These are phyloP conservation scores for Drepana falcataria DNA, from an alignment of 2,888 invertebrate genomes.

Conservation along the genomic window DNA sequence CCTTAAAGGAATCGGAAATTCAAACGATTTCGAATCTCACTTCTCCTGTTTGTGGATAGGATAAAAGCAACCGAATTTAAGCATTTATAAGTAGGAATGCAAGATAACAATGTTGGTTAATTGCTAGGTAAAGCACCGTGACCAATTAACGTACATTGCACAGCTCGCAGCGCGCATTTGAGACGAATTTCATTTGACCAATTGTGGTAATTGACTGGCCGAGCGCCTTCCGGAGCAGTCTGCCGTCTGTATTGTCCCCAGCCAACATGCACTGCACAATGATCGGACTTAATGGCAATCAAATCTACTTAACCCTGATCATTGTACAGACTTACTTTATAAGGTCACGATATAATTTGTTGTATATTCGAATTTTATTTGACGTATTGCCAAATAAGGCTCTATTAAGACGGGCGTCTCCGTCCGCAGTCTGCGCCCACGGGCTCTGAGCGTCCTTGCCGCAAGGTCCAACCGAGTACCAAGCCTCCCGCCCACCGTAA, in stretches of 20 bases:
- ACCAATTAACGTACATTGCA: constrained; percentile 63
- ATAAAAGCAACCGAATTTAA: constrained; percentile 15
- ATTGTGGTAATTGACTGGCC: constrained; percentile 72
- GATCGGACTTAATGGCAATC: constrained; percentile 13
- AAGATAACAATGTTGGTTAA: constrained; percentile 43
- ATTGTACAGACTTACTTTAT: background rate
- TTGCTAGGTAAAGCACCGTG: constrained; percentile 73
- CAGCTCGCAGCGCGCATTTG: constrained; percentile 46
- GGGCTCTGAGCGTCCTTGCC: constrained; percentile 58
- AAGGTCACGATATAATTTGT: constrained; percentile 1
- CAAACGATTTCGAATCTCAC: background rate
- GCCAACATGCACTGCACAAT: constrained; percentile 34
- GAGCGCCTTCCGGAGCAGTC: constrained; percentile 61
- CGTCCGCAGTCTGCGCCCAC: constrained; percentile 52
- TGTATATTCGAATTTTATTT: constrained; percentile 17
- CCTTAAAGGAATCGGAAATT: background rate
- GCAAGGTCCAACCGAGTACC: constrained; percentile 64
- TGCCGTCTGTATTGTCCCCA: constrained; percentile 46
- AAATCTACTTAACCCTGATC: background rate
- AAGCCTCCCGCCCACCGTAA: constrained; percentile 57
- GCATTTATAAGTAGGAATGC: constrained; percentile 32
- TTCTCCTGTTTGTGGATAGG: constrained; percentile 8
- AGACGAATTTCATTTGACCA: constrained; percentile 75
- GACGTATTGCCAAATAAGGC: constrained; percentile 49
- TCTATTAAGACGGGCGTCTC: constrained; percentile 41